Conservation (phyloP, 1,140 invertebrate genomes). For the Drosophila navojoa region DNA sequence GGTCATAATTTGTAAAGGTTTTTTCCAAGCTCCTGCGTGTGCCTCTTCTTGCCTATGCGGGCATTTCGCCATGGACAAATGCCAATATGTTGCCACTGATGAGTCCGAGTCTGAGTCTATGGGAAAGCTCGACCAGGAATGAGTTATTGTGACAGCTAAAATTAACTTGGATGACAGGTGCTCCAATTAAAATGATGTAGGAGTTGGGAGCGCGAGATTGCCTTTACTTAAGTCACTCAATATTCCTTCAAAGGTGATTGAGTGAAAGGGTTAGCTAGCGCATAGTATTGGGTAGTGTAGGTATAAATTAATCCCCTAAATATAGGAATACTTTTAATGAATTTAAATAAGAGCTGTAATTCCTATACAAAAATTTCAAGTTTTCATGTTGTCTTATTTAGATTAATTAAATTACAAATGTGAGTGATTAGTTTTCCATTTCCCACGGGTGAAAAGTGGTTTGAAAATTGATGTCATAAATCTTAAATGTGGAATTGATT, state of each 20-base stretch:
- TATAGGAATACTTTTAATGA: too few species aligned
- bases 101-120: constrained; percentile 55
- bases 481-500: background rate
- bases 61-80: constrained; percentile 66
- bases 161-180: constrained; percentile 39
- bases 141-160: constrained; percentile 54
- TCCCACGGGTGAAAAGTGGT: too few species aligned
- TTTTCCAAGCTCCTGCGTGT: constrained; percentile 21
- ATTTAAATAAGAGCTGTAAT: too few species aligned
- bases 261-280: background rate
- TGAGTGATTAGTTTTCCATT: too few species aligned
- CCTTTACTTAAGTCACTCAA: background rate
- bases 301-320: too few species aligned
- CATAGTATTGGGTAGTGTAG: too few species aligned
- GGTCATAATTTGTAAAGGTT: constrained; percentile 77
- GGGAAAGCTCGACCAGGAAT: constrained; percentile 56
- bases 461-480: background rate
- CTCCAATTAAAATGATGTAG: constrained; percentile 32
- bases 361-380: too few species aligned
- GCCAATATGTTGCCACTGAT: constrained; percentile 76
- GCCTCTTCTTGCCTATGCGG: constrained; percentile 11
- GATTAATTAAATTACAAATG: background rate
- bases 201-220: constrained; percentile 2
- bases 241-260: background rate
- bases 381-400: too few species aligned